Conservation (phyloP, 2,797 vertebrate genomes). For the Caiman crocodilus region DNA sequence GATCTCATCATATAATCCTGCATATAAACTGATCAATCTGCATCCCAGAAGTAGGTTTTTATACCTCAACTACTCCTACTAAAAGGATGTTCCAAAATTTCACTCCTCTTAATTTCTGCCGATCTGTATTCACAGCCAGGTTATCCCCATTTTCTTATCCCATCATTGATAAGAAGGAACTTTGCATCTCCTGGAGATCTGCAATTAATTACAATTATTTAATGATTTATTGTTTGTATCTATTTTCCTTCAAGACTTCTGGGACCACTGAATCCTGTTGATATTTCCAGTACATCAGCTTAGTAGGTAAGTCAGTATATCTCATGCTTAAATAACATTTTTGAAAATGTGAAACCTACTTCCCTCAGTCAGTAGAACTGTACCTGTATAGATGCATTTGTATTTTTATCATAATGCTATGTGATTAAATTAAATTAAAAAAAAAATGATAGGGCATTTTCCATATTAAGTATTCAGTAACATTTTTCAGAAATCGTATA, state of each 20-base stretch:
- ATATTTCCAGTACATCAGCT: neutral
- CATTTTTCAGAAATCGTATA: neutral
- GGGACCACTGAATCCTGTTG: neutral
- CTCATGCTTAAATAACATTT: neutral
- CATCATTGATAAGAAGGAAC: neutral
- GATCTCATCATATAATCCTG: too few relatives aligned
- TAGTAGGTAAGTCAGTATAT: neutral
- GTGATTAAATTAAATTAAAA: neutral
- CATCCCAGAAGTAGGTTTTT: too few relatives aligned
- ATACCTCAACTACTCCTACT: too few relatives aligned
- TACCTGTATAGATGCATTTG: neutral
- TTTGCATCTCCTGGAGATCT: neutral
- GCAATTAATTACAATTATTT: neutral
- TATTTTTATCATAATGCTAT: neutral
- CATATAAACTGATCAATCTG: too few relatives aligned
- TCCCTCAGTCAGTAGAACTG: neutral
- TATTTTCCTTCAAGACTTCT: neutral
- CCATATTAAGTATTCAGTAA: neutral
- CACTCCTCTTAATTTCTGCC: too few relatives aligned
- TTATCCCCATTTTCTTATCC: too few relatives aligned
- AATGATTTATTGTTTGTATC: neutral
- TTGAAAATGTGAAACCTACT: neutral
- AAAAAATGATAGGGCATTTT: neutral
- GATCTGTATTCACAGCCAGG: too few relatives aligned
- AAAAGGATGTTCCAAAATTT: too few relatives aligned